phyloP scores from a whole-genome alignment of 2,797 vertebrate species.

The Xenops minutus region DNA sequence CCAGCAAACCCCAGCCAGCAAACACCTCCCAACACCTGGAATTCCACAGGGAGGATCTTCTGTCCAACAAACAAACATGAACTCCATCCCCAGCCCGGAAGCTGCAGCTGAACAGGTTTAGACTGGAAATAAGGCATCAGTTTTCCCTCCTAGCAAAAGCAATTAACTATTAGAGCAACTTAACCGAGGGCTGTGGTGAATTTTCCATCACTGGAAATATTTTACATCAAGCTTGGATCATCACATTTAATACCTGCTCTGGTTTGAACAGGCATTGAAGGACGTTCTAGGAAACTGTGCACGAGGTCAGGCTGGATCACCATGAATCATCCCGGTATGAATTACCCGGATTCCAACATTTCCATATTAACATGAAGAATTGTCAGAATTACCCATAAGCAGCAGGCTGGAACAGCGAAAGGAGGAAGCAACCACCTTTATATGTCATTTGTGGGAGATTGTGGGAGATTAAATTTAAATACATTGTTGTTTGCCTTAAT shows the following conservation, averaged over 20 bases:
- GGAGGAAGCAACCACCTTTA: slow-evolving; percentile 54
- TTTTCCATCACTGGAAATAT: neutral
- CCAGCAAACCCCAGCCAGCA: neutral
- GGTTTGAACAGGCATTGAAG: slow-evolving; percentile 18
- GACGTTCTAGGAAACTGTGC: neutral
- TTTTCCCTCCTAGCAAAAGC: neutral
- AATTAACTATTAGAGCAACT: neutral
- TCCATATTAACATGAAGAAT: slow-evolving; percentile 55
- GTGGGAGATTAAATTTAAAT: slow-evolving; percentile 63
- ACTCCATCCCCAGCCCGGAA: neutral
- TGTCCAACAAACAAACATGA: neutral
- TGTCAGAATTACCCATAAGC: slow-evolving; percentile 52
- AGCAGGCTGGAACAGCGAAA: slow-evolving; percentile 59
- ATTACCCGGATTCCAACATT: slow-evolving; percentile 41
- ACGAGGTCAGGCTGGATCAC: slow-evolving; percentile 25
- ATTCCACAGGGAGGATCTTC: neutral
- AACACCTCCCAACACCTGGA: neutral
- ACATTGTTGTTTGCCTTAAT: slow-evolving; percentile 65
- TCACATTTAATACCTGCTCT: neutral
- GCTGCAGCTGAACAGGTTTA: neutral
- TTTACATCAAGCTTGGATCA: neutral
- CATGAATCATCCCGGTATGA: slow-evolving; percentile 1
- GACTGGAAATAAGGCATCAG: neutral
- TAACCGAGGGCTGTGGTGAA: neutral
- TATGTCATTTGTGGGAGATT: slow-evolving; percentile 59